phyloP scores from a whole-genome alignment of 2,113 vertebrate genomes.

The Beaufortia kweichowensis region DNA sequence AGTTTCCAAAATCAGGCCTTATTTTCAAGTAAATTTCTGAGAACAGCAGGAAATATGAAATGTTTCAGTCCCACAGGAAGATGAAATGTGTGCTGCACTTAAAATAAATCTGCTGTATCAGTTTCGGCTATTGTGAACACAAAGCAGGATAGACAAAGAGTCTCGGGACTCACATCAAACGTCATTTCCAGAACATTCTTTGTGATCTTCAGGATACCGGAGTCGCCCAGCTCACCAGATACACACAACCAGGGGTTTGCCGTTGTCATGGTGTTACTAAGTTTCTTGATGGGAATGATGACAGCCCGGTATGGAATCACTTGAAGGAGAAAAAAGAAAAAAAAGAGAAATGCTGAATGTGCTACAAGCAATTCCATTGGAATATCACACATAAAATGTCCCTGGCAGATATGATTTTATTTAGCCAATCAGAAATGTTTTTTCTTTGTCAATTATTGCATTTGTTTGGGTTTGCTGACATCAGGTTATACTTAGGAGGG shows the following conservation, averaged over 20 bases:
- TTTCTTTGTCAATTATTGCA: too few species aligned
- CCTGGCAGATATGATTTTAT: too few species aligned
- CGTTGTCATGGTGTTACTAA: conserved; percentile 93
- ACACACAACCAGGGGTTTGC: conserved; percentile 97
- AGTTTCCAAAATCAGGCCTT: too few species aligned
- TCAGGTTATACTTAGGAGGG: too few species aligned
- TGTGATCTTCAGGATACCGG: conserved; percentile 88
- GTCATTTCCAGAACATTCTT: conserved; percentile 96
- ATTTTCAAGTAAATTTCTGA: neutral
- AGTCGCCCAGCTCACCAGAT: conserved; percentile 93
- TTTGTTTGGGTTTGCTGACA: too few species aligned
- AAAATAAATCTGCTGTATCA: conserved; percentile 23
- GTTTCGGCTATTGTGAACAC: conserved; percentile 26
- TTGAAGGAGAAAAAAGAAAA: conserved; percentile 58
- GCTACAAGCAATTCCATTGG: too few species aligned
- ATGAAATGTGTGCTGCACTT: neutral
- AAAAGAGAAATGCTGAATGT: neutral
- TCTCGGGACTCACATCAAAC: conserved; percentile 84
- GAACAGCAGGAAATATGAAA: neutral
- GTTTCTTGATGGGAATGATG: conserved; percentile 95
- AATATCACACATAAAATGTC: too few species aligned
- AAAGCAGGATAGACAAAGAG: neutral
- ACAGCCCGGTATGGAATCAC: conserved; percentile 93
- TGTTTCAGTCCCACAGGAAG: conserved; percentile 28
- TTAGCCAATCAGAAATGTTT: too few species aligned